phyloP scores from a whole-genome alignment of 2,888 invertebrate genomes.

The Lasius fuliginosus region DNA sequence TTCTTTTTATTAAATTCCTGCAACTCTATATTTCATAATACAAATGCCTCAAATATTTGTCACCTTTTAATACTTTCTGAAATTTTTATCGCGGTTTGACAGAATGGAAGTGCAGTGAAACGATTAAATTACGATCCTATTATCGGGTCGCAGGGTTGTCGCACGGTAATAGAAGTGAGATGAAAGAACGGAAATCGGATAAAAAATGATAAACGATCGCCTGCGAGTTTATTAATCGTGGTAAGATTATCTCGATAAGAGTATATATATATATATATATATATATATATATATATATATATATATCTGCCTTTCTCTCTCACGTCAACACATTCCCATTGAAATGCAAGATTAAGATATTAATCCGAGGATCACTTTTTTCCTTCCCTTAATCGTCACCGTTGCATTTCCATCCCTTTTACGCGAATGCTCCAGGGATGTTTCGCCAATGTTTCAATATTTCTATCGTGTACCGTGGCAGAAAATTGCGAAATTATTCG shows the following conservation, averaged over 20 bases:
- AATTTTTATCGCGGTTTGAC: background rate
- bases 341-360: conserved; percentile 48
- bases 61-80: background rate
- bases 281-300: too few species aligned
- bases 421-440: conserved; percentile 24
- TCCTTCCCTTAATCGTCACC: background rate
- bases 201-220: conserved; percentile 2
- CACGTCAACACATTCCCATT: conserved; percentile 23
- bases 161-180: background rate
- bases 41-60: background rate
- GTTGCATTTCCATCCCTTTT: background rate
- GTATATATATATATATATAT: too few species aligned
- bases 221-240: background rate
- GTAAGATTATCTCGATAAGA: conserved; percentile 9
- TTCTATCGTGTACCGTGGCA: background rate
- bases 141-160: background rate
- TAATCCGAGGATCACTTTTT: conserved; percentile 57
- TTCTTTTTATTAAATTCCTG: background rate
- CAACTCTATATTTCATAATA: background rate
- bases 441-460: conserved; percentile 55
- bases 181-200: background rate
- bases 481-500: conserved; percentile 32
- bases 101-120: background rate
- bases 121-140: background rate
- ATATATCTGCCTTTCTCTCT: conserved; percentile 5